These are phyloP conservation scores for Ammospiza nelsoni DNA, from an alignment of 2,113 vertebrate genomes.

Conservation along the genomic window DNA sequence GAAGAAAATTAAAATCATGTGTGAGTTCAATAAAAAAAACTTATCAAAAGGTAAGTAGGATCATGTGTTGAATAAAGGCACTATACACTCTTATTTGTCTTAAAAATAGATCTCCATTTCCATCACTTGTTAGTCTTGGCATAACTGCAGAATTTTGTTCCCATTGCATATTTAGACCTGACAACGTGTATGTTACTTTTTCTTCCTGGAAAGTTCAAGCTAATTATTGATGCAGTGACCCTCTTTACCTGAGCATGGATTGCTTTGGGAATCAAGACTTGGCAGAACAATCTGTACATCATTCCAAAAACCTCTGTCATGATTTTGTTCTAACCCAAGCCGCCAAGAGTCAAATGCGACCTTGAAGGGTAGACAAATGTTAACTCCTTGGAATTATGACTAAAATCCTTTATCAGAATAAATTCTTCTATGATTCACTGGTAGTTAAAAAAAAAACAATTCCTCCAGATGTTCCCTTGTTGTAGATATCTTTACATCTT, in stretches of 20 bases:
- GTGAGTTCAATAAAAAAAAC: neutral
- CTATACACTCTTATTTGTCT: neutral
- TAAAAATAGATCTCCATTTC: conserved; percentile 43
- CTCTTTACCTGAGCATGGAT: conserved; percentile 15
- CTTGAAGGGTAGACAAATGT: neutral
- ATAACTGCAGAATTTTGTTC: conserved; percentile 40
- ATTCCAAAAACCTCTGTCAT: neutral
- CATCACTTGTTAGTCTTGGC: conserved; percentile 51
- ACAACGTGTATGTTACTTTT: neutral
- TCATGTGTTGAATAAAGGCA: neutral
- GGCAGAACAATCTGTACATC: neutral
- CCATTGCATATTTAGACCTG: conserved; percentile 28
- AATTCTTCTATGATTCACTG: neutral
- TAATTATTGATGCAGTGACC: conserved; percentile 18
- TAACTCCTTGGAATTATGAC: neutral
- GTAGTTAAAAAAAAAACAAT: neutral
- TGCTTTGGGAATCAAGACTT: conserved; percentile 22
- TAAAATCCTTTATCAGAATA: neutral
- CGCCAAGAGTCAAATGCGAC: neutral
- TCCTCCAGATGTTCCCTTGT: neutral
- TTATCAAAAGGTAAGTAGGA: neutral
- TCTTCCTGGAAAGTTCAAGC: conserved; percentile 29
- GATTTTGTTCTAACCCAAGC: neutral
- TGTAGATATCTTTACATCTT: neutral
- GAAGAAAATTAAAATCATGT: neutral